Evolutionary conservation across 1,140 invertebrate species (phyloP).

Genomic region (Saccostrea cuccullata): DNA sequence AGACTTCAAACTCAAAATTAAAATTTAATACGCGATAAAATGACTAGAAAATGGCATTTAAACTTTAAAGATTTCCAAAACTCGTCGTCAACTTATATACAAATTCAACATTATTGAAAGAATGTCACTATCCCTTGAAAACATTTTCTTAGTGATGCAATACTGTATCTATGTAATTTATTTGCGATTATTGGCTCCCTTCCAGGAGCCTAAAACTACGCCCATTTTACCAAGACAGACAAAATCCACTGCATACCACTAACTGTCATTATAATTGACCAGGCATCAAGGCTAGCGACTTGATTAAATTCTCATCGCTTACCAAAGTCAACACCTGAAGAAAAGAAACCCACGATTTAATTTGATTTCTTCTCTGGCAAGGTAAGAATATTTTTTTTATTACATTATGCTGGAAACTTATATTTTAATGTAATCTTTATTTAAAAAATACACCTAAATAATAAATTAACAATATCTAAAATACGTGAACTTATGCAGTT

Average conservation of each 20-base stretch:
- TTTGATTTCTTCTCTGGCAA: not conserved
- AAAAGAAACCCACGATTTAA: not conserved
- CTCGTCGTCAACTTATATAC: too few relatives aligned
- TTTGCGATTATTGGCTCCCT: not conserved
- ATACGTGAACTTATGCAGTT: not conserved
- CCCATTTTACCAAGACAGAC: too few relatives aligned
- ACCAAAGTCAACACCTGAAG: not conserved
- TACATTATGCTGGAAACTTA: too few relatives aligned
- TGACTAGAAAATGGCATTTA: too few relatives aligned
- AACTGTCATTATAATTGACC: not conserved
- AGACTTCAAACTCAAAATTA: too few relatives aligned
- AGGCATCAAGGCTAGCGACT: not conserved
- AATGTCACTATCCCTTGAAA: too few relatives aligned
- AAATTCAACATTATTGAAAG: too few relatives aligned
- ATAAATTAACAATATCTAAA: not conserved
- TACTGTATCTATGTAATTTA: not conserved
- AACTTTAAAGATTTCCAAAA: too few relatives aligned
- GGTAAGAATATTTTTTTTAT: not conserved
- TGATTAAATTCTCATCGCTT: not conserved
- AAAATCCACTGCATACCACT: not conserved
- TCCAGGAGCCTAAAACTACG: not conserved
- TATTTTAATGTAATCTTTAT: not conserved
- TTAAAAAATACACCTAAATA: not conserved
- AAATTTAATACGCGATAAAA: too few relatives aligned
- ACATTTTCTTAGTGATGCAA: not conserved